A percentile compares a stretch with the other conserved stretches of the same genome.
These are phyloP conservation scores for Cinclus cinclus DNA, from an alignment of 2,113 vertebrate species.

Conservation along the genomic window DNA sequence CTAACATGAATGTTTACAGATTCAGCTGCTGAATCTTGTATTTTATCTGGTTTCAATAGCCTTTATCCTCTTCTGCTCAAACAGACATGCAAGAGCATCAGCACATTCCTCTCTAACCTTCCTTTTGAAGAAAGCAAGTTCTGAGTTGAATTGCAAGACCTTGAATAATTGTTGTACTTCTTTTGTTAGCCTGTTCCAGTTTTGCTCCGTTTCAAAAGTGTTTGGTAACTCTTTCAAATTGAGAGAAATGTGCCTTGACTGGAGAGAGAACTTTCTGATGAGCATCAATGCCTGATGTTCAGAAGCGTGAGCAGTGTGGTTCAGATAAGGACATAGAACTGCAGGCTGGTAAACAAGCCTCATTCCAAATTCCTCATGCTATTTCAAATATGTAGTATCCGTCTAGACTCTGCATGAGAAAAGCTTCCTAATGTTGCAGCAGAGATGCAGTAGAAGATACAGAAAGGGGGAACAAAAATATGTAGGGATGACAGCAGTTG, in stretches of 20 bases:
- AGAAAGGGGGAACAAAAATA: neutral
- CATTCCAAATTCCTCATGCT: neutral
- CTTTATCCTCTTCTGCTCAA: neutral
- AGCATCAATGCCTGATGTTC: neutral
- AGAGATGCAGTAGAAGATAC: neutral
- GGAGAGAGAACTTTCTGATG: neutral
- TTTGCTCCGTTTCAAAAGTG: neutral
- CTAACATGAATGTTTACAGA: neutral
- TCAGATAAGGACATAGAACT: constrained; percentile 34
- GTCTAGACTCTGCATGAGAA: neutral
- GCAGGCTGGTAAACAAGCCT: neutral
- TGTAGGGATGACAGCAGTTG: neutral
- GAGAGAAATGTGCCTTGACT: neutral
- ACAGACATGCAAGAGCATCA: neutral
- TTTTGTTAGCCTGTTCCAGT: neutral
- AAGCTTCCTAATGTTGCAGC: neutral
- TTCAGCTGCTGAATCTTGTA: neutral
- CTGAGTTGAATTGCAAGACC: neutral
- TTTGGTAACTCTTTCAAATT: neutral
- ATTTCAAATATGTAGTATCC: neutral
- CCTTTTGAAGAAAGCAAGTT: neutral
- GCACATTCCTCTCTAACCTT: neutral
- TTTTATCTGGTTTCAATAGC: neutral
- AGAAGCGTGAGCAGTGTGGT: neutral
- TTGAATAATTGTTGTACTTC: neutral